Evolutionary conservation across 2,888 invertebrate species (phyloP).

Genomic region (Gari tellinella): DNA sequence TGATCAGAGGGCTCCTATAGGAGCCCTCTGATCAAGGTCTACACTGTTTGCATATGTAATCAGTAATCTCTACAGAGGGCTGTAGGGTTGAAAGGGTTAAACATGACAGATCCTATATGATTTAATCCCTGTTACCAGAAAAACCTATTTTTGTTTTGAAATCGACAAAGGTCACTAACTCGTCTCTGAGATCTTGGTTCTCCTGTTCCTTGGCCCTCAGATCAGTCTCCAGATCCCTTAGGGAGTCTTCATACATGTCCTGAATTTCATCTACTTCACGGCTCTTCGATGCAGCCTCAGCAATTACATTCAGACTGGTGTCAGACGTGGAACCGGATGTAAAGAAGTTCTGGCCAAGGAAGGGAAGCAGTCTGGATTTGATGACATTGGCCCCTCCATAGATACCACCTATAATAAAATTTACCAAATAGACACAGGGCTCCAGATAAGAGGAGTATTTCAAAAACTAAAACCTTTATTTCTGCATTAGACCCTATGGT

Average conservation of each 20-base stretch:
- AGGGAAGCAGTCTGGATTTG: constrained; percentile 82
- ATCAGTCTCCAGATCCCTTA: constrained; percentile 78
- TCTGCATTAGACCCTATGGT: no score
- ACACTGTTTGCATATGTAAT: no score
- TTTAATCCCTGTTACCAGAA: no score
- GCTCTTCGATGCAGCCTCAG: constrained; percentile 79
- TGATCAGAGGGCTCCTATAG: no score
- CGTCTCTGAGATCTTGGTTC: constrained; percentile 79
- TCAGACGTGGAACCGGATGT: constrained; percentile 77
- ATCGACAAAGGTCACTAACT: constrained; percentile 72
- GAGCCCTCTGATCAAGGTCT: no score
- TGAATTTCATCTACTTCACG: constrained; percentile 78
- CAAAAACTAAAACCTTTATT: no score
- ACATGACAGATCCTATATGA: no score
- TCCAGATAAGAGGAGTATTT: no score
- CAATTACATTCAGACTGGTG: constrained; percentile 76
- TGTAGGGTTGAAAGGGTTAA: no score
- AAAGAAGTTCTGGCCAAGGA: constrained; percentile 81
- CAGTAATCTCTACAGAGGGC: no score
- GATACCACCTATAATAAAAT: constrained; percentile 76
- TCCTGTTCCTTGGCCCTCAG: constrained; percentile 74
- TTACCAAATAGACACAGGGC: no score
- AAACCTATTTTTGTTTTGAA: no score
- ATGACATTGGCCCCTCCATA: constrained; percentile 82
- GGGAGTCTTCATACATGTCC: constrained; percentile 80